Conservation (phyloP, 1,140 invertebrate genomes). For the Tigriopus japonicus region DNA sequence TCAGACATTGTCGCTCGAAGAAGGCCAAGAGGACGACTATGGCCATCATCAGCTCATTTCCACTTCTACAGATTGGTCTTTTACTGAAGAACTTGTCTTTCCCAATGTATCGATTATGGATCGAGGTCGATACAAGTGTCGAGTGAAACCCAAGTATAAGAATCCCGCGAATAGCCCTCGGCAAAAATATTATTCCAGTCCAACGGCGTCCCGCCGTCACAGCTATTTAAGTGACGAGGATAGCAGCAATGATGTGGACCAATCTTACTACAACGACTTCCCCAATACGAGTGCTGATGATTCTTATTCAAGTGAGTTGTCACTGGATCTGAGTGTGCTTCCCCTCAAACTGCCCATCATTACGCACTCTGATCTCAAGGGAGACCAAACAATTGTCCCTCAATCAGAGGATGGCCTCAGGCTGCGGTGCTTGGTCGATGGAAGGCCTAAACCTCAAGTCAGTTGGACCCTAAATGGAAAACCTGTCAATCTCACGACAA, state of each 20-base stretch:
- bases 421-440: background rate
- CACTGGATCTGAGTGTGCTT: background rate
- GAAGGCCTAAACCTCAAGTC: background rate
- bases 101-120: background rate
- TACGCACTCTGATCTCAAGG: background rate
- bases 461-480: conserved; percentile 2
- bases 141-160: background rate
- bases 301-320: no score
- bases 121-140: background rate
- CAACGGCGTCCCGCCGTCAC: background rate
- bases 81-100: background rate
- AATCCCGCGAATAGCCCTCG: no score
- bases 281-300: no score
- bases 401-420: background rate
- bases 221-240: background rate
- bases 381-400: conserved; percentile 1
- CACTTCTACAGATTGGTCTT: background rate
- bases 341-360: background rate
- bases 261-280: no score
- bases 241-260: no score
- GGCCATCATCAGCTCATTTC: background rate
- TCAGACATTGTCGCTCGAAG: background rate
- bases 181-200: no score
- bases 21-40: background rate
- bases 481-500: background rate